phyloP scores from a whole-genome alignment of 2,797 vertebrate species.

The Gila robusta region DNA sequence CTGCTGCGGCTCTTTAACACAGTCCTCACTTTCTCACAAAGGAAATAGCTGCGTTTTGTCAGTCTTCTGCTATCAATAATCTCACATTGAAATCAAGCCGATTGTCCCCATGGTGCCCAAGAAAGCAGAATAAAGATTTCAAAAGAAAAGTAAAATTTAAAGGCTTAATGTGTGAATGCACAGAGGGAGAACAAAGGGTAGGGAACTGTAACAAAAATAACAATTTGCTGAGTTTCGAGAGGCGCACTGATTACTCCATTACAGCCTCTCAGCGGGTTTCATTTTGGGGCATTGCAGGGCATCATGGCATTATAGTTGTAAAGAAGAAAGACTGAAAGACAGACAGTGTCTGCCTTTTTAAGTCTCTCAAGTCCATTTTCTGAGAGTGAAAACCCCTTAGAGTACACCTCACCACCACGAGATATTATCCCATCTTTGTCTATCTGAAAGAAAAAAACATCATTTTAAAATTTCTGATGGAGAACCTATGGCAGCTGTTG shows the following conservation, averaged over 20 bases:
- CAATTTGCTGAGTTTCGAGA: conserved; percentile 4
- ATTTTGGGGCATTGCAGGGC: conserved; percentile 19
- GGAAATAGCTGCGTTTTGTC: background rate
- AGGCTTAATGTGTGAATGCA: background rate
- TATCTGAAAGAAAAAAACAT: background rate
- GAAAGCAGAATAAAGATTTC: background rate
- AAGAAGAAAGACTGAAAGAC: background rate
- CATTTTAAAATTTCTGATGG: background rate
- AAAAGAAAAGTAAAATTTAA: too few species aligned
- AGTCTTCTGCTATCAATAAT: background rate
- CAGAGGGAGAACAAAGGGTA: background rate
- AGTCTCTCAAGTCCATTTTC: conserved; percentile 17
- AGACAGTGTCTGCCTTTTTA: background rate
- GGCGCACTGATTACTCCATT: conserved; percentile 43
- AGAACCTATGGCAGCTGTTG: background rate
- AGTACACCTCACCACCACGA: background rate
- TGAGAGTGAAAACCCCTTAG: conserved; percentile 11
- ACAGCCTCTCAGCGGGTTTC: background rate
- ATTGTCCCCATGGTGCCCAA: background rate
- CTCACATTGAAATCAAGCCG: too few species aligned
- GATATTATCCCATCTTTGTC: conserved; percentile 20
- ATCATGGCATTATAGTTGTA: conserved; percentile 9
- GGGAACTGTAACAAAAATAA: background rate
- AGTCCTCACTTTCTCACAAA: background rate
- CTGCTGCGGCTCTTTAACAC: background rate